Evolutionary conservation across 1,140 invertebrate genomes (phyloP).

Genomic region (Cheumatopsyche charites): DNA sequence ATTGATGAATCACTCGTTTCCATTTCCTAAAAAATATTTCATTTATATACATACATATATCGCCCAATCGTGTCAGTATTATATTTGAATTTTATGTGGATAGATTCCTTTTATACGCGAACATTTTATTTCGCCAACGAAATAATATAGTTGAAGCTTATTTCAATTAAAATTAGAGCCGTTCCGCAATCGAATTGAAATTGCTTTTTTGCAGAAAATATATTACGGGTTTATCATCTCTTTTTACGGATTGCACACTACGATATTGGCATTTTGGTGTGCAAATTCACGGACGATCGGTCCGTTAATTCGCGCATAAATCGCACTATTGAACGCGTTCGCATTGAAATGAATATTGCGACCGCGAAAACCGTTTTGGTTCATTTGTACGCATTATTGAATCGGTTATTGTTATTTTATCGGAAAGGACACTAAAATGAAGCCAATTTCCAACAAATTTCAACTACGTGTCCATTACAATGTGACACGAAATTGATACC

Average conservation of each 20-base stretch:
- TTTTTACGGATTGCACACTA: no score
- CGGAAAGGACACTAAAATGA: neutral
- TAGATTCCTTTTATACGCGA: neutral
- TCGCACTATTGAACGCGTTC: neutral
- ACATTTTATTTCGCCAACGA: neutral
- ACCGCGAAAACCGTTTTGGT: conserved; percentile 8
- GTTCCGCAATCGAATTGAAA: no score
- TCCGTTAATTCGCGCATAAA: neutral
- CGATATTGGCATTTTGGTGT: no score
- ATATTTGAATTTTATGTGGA: neutral
- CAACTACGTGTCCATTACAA: neutral
- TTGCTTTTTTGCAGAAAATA: no score
- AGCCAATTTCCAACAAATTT: neutral
- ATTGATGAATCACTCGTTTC: no score
- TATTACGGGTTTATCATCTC: no score
- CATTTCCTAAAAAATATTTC: no score
- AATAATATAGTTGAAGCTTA: no score
- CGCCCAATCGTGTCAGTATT: no score
- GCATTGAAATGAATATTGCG: neutral
- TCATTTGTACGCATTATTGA: conserved; percentile 11
- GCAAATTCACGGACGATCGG: neutral
- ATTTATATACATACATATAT: no score
- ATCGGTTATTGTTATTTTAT: conserved; percentile 8
- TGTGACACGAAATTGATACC: no score
- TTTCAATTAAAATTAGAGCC: no score